Evolutionary conservation across 2,797 vertebrate genomes (phyloP).

Genomic region (Acrossocheilus fasciatus): DNA sequence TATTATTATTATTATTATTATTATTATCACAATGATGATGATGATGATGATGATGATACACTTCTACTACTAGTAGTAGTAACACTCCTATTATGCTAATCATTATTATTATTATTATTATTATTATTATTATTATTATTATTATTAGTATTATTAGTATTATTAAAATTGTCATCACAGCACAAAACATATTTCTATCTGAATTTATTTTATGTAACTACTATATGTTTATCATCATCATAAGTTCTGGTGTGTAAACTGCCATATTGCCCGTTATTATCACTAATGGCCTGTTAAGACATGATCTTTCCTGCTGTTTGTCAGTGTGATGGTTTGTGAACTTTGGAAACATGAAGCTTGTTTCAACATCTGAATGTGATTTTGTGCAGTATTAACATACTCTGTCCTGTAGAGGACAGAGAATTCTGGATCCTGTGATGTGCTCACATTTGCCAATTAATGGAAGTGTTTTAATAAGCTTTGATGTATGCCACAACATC

Average conservation of each 20-base stretch:
- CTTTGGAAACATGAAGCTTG: neutral
- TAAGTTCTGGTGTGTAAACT: neutral
- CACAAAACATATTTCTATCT: too few relatives aligned
- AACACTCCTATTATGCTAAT: too few relatives aligned
- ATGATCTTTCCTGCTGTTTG: neutral
- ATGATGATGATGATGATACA: too few relatives aligned
- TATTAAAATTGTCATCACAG: neutral
- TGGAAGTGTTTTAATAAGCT: conserved; percentile 63
- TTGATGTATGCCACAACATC: conserved; percentile 59
- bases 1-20: too few relatives aligned
- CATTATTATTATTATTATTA: too few relatives aligned
- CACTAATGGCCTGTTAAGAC: neutral
- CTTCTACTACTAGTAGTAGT: too few relatives aligned
- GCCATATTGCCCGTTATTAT: too few relatives aligned
- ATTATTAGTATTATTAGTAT: too few relatives aligned
- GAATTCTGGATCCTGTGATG: conserved; percentile 46
- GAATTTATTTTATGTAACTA: neutral
- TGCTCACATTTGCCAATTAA: conserved; percentile 58
- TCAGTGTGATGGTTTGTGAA: neutral
- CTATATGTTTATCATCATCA: too few relatives aligned
- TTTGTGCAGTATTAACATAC: neutral
- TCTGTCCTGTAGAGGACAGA: conserved; percentile 32
- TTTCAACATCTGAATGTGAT: neutral
- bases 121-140: too few relatives aligned
- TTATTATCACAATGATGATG: too few relatives aligned